Percentiles rank a stretch among this genome's conserved stretches.
These are phyloP conservation scores for Mechanitis messenoides DNA, from an alignment of 2,888 invertebrate genomes.

Conservation along the genomic window DNA sequence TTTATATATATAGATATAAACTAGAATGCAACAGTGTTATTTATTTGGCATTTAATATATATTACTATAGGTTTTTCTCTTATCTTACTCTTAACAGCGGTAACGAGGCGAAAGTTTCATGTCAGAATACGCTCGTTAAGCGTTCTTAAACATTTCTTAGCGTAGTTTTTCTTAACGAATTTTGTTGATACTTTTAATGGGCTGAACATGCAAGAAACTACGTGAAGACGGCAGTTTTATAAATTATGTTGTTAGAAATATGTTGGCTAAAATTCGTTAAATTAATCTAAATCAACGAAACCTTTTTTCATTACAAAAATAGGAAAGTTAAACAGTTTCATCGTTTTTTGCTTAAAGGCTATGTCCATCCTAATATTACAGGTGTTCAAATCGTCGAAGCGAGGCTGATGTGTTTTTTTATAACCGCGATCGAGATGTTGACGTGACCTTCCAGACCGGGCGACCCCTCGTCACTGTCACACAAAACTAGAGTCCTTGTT, in stretches of 20 bases:
- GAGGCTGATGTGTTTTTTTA: background rate
- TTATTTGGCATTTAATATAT: constrained; percentile 30
- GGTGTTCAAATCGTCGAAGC: background rate
- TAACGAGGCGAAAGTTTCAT: constrained; percentile 63
- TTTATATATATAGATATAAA: background rate
- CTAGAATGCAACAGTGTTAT: background rate
- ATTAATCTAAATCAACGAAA: background rate
- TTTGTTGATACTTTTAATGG: constrained; percentile 32
- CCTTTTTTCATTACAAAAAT: too few relatives aligned
- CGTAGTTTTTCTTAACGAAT: constrained; percentile 53
- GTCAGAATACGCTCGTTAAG: constrained; percentile 40
- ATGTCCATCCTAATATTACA: background rate
- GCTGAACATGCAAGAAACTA: constrained; percentile 14
- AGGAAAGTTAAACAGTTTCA: too few relatives aligned
- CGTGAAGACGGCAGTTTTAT: constrained; percentile 1
- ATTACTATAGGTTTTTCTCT: constrained; percentile 52
- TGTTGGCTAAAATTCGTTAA: background rate
- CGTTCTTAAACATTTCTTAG: constrained; percentile 48
- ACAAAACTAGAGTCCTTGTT: background rate
- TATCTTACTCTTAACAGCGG: constrained; percentile 50
- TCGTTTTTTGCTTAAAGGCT: too few relatives aligned
- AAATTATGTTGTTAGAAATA: constrained; percentile 3
- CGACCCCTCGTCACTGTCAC: constrained; percentile 5
- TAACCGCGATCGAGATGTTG: background rate
- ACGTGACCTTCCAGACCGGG: background rate